phyloP scores from a whole-genome alignment of 2,888 invertebrate species.

The Tricholauxania praeusta region DNA sequence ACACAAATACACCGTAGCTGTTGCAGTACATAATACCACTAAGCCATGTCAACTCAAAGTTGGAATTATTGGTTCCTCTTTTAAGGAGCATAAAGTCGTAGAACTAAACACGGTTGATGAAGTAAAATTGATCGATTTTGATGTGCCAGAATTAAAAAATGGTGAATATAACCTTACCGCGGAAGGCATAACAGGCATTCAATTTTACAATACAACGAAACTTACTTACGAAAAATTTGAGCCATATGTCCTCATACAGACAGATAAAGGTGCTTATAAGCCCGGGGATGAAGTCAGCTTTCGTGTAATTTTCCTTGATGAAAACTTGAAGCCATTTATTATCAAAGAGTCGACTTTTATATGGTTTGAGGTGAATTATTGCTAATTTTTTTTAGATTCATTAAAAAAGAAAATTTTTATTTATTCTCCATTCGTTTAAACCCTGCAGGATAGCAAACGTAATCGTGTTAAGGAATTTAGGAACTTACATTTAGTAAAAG shows the following conservation, averaged over 20 bases:
- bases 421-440: too few relatives aligned
- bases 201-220: constrained; percentile 80
- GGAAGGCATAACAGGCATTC: constrained; percentile 78
- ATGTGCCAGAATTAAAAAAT: constrained; percentile 51
- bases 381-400: too few relatives aligned
- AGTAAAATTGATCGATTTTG: constrained; percentile 54
- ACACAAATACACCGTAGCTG: constrained; percentile 84
- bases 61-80: constrained; percentile 58
- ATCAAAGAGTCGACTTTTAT: constrained; percentile 63
- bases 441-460: constrained; percentile 76
- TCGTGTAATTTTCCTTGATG: constrained; percentile 47
- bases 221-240: constrained; percentile 72
- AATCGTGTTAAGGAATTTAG: constrained; percentile 88
- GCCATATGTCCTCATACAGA: constrained; percentile 81
- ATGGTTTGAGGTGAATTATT: too few relatives aligned
- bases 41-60: constrained; percentile 55
- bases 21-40: constrained; percentile 70
- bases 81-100: constrained; percentile 55
- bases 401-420: too few relatives aligned
- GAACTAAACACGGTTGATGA: constrained; percentile 51
- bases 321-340: too few relatives aligned
- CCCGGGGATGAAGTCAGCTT: constrained; percentile 87
- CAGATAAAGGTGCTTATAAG: constrained; percentile 92
- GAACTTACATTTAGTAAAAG: constrained; percentile 67
- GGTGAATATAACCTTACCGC: constrained; percentile 83